These are phyloP conservation scores for Hydriomena furcata DNA, from an alignment of 2,888 invertebrate genomes.

Conservation along the genomic window DNA sequence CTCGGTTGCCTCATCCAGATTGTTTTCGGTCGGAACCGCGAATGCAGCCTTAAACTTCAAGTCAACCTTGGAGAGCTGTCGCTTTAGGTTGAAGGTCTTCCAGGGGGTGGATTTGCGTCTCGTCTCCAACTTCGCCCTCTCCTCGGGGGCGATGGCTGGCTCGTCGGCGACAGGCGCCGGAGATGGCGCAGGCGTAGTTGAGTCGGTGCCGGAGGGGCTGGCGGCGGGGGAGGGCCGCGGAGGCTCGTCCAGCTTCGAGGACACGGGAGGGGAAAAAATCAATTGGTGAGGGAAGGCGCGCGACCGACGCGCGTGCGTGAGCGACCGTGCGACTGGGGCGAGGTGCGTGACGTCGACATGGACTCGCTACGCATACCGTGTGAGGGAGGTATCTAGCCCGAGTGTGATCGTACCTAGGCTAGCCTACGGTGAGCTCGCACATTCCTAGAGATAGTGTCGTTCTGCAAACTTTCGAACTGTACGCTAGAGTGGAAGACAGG, in stretches of 20 bases:
- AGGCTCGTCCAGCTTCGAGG: conserved; percentile 66
- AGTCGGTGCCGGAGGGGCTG: conserved; percentile 39
- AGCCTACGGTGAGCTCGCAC: conserved; percentile 34
- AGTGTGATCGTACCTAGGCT: conserved; percentile 30
- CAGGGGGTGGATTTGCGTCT: conserved; percentile 87
- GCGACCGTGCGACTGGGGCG: conserved; percentile 22
- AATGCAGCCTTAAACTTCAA: conserved; percentile 88
- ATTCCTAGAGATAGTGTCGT: conserved; percentile 20
- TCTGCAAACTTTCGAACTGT: conserved; percentile 38
- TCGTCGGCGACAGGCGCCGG: conserved; percentile 33
- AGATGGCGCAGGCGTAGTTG: conserved; percentile 39
- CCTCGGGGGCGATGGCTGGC: conserved; percentile 46
- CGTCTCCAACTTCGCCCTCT: conserved; percentile 65
- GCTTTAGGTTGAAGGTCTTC: conserved; percentile 91
- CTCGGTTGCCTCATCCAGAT: conserved; percentile 56
- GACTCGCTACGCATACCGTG: conserved; percentile 27
- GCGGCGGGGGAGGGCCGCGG: conserved; percentile 38
- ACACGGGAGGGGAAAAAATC: conserved; percentile 62
- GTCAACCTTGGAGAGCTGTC: conserved; percentile 91
- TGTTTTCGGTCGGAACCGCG: conserved; percentile 71
- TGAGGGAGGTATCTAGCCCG: conserved; percentile 28
- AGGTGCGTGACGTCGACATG: conserved; percentile 34
- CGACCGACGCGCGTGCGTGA: conserved; percentile 34
- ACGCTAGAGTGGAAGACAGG: conserved; percentile 53
- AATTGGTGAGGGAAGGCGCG: conserved; percentile 49